A percentile compares a stretch with the other conserved stretches of the same genome.
Conservation (phyloP, 2,888 invertebrate species). For the Sesia apiformis region DNA sequence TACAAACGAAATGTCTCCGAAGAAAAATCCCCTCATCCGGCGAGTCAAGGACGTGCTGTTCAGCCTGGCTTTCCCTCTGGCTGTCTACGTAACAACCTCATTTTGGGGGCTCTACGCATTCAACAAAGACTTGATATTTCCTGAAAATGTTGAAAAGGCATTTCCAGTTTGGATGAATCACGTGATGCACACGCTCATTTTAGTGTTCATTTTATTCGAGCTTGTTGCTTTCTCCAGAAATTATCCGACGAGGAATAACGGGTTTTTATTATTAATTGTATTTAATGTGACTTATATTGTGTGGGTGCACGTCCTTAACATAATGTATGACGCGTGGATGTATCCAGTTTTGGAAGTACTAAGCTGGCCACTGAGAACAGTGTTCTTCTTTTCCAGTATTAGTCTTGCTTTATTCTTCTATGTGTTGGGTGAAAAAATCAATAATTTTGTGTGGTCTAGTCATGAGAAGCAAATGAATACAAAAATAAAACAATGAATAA, state of each 20-base stretch:
- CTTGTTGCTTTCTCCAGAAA: conserved; percentile 79
- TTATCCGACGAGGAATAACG: conserved; percentile 80
- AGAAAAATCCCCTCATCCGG: conserved; percentile 76
- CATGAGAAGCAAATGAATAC: conserved; percentile 11
- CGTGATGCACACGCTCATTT: conserved; percentile 87
- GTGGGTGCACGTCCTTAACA: conserved; percentile 82
- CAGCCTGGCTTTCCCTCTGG: conserved; percentile 82
- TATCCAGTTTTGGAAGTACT: conserved; percentile 90
- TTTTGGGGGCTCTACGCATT: conserved; percentile 91
- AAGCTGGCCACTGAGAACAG: conserved; percentile 77
- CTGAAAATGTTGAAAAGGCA: conserved; percentile 82
- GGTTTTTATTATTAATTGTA: conserved; percentile 67
- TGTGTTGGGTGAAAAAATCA: conserved; percentile 81
- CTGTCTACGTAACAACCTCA: conserved; percentile 85
- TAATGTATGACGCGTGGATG: conserved; percentile 86
- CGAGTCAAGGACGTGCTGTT: conserved; percentile 79
- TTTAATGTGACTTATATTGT: conserved; percentile 79
- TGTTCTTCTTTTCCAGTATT: conserved; percentile 79
- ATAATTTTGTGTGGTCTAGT: conserved; percentile 78
- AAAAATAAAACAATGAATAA: not conserved
- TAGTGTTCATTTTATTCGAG: conserved; percentile 84
- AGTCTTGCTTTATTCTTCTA: conserved; percentile 76
- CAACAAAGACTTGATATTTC: conserved; percentile 92
- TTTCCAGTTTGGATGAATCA: conserved; percentile 94
- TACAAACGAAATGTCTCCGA: conserved; percentile 76